These are phyloP conservation scores for Thymelicus lineola DNA, from an alignment of 2,888 invertebrate genomes.

Conservation along the genomic window DNA sequence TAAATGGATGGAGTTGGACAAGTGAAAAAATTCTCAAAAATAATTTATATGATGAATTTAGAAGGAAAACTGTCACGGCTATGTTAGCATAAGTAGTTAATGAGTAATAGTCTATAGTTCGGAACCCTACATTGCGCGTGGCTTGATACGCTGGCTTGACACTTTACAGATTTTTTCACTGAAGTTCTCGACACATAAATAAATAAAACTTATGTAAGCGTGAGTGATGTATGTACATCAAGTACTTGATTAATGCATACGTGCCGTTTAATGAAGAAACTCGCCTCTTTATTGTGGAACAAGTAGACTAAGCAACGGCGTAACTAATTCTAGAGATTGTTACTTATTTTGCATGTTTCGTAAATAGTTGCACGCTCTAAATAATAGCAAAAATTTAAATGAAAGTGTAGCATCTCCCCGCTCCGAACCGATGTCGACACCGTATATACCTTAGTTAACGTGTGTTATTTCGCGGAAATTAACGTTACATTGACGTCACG, in stretches of 20 bases:
- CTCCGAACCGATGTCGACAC: constrained; percentile 46
- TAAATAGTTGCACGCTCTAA: constrained; percentile 83
- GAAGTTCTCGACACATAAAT: not conserved
- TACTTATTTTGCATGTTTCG: constrained; percentile 85
- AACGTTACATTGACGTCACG: constrained; percentile 70
- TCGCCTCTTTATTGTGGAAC: constrained; percentile 70
- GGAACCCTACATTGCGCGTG: too few relatives aligned
- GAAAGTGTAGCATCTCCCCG: constrained; percentile 76
- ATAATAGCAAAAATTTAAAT: constrained; percentile 71
- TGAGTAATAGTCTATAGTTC: too few relatives aligned
- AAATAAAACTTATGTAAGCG: constrained; percentile 19
- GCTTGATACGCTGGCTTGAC: too few relatives aligned
- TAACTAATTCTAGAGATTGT: constrained; percentile 84
- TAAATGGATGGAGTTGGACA: too few relatives aligned
- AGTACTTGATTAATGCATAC: constrained; percentile 66
- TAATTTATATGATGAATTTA: too few relatives aligned
- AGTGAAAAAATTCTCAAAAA: too few relatives aligned
- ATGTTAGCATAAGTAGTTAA: too few relatives aligned
- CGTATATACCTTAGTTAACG: constrained; percentile 27
- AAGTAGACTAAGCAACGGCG: constrained; percentile 79
- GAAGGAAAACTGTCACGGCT: too few relatives aligned
- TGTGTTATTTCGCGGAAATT: constrained; percentile 63
- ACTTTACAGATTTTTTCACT: too few relatives aligned
- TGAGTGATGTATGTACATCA: constrained; percentile 28
- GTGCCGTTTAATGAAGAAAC: constrained; percentile 77